phyloP scores from a whole-genome alignment of 2,113 vertebrate genomes.

The Ivindomyrus marchei region DNA sequence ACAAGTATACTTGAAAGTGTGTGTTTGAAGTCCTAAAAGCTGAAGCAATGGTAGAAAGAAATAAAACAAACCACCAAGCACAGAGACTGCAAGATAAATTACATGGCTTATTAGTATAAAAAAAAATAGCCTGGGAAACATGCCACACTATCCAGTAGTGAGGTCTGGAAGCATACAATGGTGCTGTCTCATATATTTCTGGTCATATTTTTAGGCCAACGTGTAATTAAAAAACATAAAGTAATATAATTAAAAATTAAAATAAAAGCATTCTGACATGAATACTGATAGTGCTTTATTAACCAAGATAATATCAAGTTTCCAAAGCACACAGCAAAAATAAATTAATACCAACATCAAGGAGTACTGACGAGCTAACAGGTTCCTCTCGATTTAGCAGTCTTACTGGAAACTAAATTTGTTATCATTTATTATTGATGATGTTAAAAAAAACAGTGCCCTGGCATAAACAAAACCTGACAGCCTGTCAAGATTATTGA shows the following conservation, averaged over 20 bases:
- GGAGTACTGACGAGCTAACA: neutral
- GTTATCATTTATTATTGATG: neutral
- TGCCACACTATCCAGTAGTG: constrained; percentile 37
- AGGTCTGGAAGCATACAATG: constrained; percentile 23
- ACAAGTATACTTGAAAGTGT: constrained; percentile 24
- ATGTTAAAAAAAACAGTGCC: neutral
- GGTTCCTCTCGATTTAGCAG: neutral
- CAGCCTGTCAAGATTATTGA: neutral
- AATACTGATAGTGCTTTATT: constrained; percentile 30
- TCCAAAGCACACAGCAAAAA: constrained; percentile 23
- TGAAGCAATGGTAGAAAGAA: constrained; percentile 30
- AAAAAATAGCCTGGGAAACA: constrained; percentile 25
- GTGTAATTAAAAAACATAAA: constrained; percentile 11
- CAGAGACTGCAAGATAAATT: constrained; percentile 6
- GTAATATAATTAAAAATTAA: neutral
- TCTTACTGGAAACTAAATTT: neutral
- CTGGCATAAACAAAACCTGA: constrained; percentile 12
- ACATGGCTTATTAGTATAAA: constrained; percentile 18
- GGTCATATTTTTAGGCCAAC: neutral
- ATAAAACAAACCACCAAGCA: constrained; percentile 25
- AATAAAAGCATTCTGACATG: constrained; percentile 18
- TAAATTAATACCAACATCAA: neutral
- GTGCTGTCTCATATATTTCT: constrained; percentile 16
- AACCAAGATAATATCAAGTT: constrained; percentile 13
- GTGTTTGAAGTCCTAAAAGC: constrained; percentile 24